phyloP scores from a whole-genome alignment of 1,140 invertebrate species.

The Eueides isabella region DNA sequence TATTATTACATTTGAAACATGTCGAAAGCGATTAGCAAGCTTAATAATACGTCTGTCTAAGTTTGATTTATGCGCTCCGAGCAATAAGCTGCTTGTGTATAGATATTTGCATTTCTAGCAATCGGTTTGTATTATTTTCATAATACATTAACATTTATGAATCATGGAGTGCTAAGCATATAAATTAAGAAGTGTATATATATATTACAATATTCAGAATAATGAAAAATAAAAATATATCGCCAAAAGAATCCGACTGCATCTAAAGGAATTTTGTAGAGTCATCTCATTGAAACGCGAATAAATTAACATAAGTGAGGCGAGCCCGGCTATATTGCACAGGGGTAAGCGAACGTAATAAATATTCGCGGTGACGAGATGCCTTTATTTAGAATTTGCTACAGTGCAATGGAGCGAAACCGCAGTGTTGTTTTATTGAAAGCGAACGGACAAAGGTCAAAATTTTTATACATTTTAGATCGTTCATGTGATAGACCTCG shows the following conservation, averaged over 20 bases:
- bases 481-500: neutral
- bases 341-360: slow-evolving; percentile 55
- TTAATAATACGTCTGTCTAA: slow-evolving; percentile 39
- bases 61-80: slow-evolving; percentile 38
- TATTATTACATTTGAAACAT: slow-evolving; percentile 34
- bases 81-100: slow-evolving; percentile 33
- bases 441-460: neutral
- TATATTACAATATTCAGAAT: neutral
- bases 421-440: neutral
- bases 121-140: slow-evolving; percentile 35
- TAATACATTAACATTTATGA: slow-evolving; percentile 37
- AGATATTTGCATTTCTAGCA: slow-evolving; percentile 28
- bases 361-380: slow-evolving; percentile 36
- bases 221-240: neutral
- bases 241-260: slow-evolving; percentile 14
- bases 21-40: slow-evolving; percentile 40
- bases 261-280: slow-evolving; percentile 58
- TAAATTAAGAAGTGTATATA: neutral
- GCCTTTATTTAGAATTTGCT: slow-evolving; percentile 9
- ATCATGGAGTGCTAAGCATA: slow-evolving; percentile 20
- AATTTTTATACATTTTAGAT: neutral
- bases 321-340: slow-evolving; percentile 44
- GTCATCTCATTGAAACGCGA: slow-evolving; percentile 66
- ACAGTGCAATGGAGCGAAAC: neutral
- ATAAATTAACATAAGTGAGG: slow-evolving; percentile 74